Base-by-base conservation (phyloP, 2,888 invertebrate genomes). In the Campoletis raptor region DNA sequence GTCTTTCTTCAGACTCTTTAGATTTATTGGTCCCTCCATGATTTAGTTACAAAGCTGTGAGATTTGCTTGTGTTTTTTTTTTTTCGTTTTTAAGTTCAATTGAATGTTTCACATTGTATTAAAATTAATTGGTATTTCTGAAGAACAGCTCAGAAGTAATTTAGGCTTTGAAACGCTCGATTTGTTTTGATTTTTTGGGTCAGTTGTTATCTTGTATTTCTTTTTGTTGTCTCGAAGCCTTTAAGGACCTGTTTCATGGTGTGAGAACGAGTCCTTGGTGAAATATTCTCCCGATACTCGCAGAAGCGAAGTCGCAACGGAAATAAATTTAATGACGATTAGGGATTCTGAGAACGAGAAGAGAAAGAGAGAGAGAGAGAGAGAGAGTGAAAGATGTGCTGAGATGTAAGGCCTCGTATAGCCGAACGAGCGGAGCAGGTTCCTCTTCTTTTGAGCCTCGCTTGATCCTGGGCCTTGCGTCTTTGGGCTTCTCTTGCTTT, bases 241-340 rank as follows among this genome's bases (percentile, higher is more conserved):
- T 79, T 42, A 48, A 67, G 80, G 77, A 52, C 77, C 70, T 9
- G 57, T 66, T 78, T 73, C 67, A 42, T 80, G 81, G 79, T 82
- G 84, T 77, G 84, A 85, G 84, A 85, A 86, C 79, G 76, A 80
- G 82, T 85, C 81, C 85, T 85, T 73, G 79, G 81, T n/a, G 66
- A 36, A 37, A 82, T 77, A 85, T 88, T 30, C 30, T 30, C 73
- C 83, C 89, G 89, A 90, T 90, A 90, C 87, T 85, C 87, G 88
- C 87, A 89, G 89, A 89, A 89, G 90, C 89, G 81, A 84, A 89
- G 88, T 87, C 86, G 91, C 90, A 91, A 91, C 90, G 90, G 91
- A 92, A 92, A 93, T 92, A 93, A 93, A 94, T 93, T 94, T 93
- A 93, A 94, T 94, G 94, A 92, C 92, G 93, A 93, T 93, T 94